phyloP scores from a whole-genome alignment of 1,140 invertebrate genomes.

The Popillia japonica region DNA sequence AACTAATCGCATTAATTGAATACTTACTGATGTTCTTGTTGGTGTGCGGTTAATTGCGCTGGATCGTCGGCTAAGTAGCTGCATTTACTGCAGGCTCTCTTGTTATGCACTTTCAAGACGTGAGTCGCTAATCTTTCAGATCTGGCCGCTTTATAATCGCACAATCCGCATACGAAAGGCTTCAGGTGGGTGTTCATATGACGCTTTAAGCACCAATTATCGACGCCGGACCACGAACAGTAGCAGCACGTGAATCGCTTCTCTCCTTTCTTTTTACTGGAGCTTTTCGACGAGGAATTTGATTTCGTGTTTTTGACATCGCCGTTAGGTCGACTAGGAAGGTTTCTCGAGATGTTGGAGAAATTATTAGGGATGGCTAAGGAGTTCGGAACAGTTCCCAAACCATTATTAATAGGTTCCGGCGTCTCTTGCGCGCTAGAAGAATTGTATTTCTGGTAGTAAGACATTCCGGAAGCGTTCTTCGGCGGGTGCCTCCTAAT shows the following conservation, averaged over 20 bases:
- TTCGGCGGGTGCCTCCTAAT: constrained; percentile 71
- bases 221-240: constrained; percentile 90
- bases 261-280: constrained; percentile 59
- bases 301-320: constrained; percentile 53
- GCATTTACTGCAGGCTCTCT: constrained; percentile 86
- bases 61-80: constrained; percentile 84
- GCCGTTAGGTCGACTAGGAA: constrained; percentile 44
- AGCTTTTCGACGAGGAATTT: constrained; percentile 47
- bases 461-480: constrained; percentile 62
- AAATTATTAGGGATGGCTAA: constrained; percentile 57
- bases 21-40: constrained; percentile 72
- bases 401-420: constrained; percentile 47
- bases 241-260: constrained; percentile 80
- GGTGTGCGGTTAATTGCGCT: constrained; percentile 78
- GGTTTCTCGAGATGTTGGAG: constrained; percentile 53
- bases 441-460: constrained; percentile 59
- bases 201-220: constrained; percentile 91
- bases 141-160: constrained; percentile 90
- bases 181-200: constrained; percentile 93
- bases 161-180: constrained; percentile 86
- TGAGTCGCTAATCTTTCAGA: constrained; percentile 87
- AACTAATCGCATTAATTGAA: background rate
- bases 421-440: constrained; percentile 47
- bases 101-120: constrained; percentile 90
- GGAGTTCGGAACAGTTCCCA: constrained; percentile 50